Conservation (phyloP, 2,113 vertebrate genomes). For the Nestor notabilis region DNA sequence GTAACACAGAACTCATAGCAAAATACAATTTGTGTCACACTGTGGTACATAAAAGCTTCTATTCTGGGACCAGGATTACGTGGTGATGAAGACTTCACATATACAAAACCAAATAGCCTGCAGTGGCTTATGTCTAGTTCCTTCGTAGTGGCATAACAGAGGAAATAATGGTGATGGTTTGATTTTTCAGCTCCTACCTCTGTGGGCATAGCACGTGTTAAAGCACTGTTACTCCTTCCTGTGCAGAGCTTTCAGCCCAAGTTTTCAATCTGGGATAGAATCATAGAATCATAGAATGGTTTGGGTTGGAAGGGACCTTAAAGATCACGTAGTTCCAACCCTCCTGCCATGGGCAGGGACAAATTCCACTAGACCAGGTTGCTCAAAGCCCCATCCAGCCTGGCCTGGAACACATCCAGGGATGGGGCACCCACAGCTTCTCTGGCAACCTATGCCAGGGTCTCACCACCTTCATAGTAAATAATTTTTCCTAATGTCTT, state of each 20-base stretch:
- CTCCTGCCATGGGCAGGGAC: too few relatives aligned
- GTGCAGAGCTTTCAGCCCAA: background rate
- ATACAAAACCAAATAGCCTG: background rate
- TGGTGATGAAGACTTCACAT: background rate
- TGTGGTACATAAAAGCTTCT: background rate
- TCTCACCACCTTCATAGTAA: too few relatives aligned
- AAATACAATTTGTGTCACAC: background rate
- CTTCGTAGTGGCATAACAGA: background rate
- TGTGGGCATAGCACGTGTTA: background rate
- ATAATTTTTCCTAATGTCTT: too few relatives aligned
- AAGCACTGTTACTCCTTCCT: background rate
- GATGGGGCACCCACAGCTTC: too few relatives aligned
- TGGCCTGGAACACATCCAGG: too few relatives aligned
- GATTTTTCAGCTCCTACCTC: background rate
- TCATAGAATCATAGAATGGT: too few relatives aligned
- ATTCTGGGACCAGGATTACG: rapidly evolving
- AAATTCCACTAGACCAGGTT: too few relatives aligned
- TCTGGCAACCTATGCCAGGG: too few relatives aligned
- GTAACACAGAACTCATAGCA: background rate
- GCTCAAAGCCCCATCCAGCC: too few relatives aligned
- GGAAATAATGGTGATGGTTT: background rate
- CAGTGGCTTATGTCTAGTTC: background rate
- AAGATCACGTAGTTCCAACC: too few relatives aligned
- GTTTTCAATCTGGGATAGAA: background rate
- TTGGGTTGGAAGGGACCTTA: too few relatives aligned